Conservation (phyloP, 2,888 invertebrate species). For the Aporophyla lueneburgensis region DNA sequence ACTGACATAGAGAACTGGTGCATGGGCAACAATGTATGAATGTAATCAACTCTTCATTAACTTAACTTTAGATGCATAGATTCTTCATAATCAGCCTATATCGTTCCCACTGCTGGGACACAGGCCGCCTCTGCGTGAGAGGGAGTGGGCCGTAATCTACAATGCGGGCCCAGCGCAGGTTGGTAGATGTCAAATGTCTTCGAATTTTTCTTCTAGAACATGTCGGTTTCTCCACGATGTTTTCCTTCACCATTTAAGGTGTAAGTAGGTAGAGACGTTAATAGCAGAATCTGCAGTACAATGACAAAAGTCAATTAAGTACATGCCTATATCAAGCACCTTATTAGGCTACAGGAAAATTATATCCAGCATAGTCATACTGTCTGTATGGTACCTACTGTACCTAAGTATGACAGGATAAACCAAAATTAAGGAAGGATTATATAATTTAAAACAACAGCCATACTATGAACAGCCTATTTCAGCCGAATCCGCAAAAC, state of each 20-base stretch:
- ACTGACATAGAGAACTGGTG: constrained; percentile 7
- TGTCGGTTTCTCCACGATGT: too few species aligned
- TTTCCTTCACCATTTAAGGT: too few species aligned
- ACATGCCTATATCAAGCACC: not conserved
- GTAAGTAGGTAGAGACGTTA: too few species aligned
- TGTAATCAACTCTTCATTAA: not conserved
- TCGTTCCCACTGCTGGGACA: too few species aligned
- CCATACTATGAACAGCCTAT: constrained; percentile 5
- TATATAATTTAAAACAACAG: not conserved
- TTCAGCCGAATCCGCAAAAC: not conserved
- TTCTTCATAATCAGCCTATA: not conserved
- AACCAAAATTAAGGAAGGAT: constrained; percentile 20
- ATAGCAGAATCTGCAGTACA: not conserved
- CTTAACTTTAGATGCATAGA: not conserved
- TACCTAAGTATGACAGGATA: not conserved
- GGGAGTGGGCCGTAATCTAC: too few species aligned
- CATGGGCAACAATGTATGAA: constrained; percentile 10
- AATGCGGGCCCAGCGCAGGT: too few species aligned
- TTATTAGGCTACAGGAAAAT: not conserved
- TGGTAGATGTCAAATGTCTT: too few species aligned
- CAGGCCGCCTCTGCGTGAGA: too few species aligned
- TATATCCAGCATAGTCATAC: not conserved
- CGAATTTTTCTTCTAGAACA: too few species aligned
- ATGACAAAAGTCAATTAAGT: not conserved
- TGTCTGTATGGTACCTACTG: too few species aligned